These are phyloP conservation scores for Sycobia sp. DNA, from an alignment of 1,140 invertebrate genomes.

Conservation along the genomic window DNA sequence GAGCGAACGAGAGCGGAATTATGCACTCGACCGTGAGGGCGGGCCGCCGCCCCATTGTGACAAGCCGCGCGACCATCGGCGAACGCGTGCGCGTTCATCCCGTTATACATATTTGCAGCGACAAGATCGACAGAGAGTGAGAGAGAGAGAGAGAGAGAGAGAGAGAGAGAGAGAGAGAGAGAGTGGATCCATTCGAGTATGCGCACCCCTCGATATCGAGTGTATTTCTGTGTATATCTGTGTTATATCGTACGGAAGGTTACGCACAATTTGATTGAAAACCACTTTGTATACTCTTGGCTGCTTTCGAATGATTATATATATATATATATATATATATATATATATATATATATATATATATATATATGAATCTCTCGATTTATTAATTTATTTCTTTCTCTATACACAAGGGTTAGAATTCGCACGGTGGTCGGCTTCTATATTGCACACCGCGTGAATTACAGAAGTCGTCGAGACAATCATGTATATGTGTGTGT, in stretches of 20 bases:
- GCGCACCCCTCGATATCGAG: background rate
- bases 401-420: conserved; percentile 19
- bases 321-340: too few species aligned
- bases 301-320: too few species aligned
- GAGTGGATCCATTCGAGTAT: too few species aligned
- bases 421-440: too few species aligned
- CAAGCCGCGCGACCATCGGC: background rate
- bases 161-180: too few species aligned
- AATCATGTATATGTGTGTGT: too few species aligned
- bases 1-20: conserved; percentile 19
- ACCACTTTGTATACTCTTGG: background rate
- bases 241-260: conserved; percentile 19
- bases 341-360: too few species aligned
- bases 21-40: conserved; percentile 13
- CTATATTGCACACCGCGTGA: too few species aligned
- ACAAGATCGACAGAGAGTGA: too few species aligned
- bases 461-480: too few species aligned
- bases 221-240: background rate
- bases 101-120: background rate
- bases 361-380: background rate
- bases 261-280: conserved; percentile 29
- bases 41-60: conserved; percentile 32
- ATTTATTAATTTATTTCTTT: conserved; percentile 30
- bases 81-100: background rate
- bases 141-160: too few species aligned